These are phyloP conservation scores for Nothura maculosa DNA, from an alignment of 2,797 vertebrate genomes.

Conservation along the genomic window DNA sequence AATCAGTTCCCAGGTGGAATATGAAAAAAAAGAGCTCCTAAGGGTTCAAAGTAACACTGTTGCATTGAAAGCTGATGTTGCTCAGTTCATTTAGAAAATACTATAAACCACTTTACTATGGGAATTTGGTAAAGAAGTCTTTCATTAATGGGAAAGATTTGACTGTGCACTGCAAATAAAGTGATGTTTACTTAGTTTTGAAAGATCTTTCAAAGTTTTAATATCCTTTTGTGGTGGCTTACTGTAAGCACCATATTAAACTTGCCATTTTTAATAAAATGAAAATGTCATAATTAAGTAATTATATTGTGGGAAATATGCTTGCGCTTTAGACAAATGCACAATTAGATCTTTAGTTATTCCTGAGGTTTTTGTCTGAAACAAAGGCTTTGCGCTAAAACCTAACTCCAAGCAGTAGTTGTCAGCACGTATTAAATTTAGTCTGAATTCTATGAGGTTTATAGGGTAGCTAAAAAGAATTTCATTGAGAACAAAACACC, in stretches of 20 bases:
- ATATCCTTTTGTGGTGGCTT: slow-evolving; percentile 54
- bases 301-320: slow-evolving; percentile 1
- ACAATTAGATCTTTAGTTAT: neutral
- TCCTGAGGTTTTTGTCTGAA: neutral
- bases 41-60: slow-evolving; percentile 57
- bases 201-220: slow-evolving; percentile 64
- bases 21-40: slow-evolving; percentile 55
- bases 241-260: slow-evolving; percentile 39
- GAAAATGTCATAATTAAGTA: slow-evolving; percentile 23
- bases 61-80: slow-evolving; percentile 52
- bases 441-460: neutral
- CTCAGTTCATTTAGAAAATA: slow-evolving; percentile 72
- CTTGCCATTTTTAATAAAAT: slow-evolving; percentile 44
- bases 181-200: slow-evolving; percentile 68
- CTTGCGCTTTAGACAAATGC: neutral
- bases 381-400: neutral
- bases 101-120: slow-evolving; percentile 70
- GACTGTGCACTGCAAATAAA: slow-evolving; percentile 65
- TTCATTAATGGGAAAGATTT: slow-evolving; percentile 77
- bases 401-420: neutral
- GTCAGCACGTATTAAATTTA: neutral
- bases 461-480: neutral
- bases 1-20: slow-evolving; percentile 59
- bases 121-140: slow-evolving; percentile 73
- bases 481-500: neutral